Conservation (phyloP, 2,888 invertebrate species). For the Margaritifera margaritifera region DNA sequence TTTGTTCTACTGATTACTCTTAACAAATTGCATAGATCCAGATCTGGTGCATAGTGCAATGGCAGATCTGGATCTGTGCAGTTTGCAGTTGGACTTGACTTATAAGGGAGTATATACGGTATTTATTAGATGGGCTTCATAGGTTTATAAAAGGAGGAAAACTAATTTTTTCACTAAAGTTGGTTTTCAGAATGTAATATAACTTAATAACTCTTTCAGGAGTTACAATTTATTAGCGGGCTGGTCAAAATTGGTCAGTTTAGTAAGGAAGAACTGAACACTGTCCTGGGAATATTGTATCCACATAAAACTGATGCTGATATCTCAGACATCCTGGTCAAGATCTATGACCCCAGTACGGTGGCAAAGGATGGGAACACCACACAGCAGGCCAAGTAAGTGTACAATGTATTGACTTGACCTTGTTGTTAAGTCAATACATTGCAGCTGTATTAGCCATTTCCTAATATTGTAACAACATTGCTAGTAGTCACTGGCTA, state of each 20-base stretch:
- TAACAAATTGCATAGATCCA: no score
- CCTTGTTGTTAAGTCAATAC: no score
- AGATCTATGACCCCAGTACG: conserved; percentile 51
- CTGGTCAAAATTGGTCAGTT: conserved; percentile 65
- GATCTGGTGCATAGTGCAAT: no score
- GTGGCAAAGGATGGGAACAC: conserved; percentile 2
- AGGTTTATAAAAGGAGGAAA: no score
- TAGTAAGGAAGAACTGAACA: conserved; percentile 55
- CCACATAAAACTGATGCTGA: conserved; percentile 62
- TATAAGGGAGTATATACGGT: no score
- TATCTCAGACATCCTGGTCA: conserved; percentile 52
- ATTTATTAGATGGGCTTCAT: no score
- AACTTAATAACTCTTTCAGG: conserved; percentile 41
- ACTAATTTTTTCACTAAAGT: not conserved
- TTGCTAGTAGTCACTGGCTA: no score
- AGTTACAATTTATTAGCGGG: conserved; percentile 67
- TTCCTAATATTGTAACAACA: no score
- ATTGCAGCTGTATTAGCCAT: no score
- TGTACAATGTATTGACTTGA: not conserved
- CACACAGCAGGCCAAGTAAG: conserved; percentile 6
- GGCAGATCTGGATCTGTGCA: no score
- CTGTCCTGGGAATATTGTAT: conserved; percentile 64
- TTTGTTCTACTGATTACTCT: no score
- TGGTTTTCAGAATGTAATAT: not conserved
- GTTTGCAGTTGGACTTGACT: no score